phyloP scores from a whole-genome alignment of 1,140 invertebrate genomes.

The Drosophila mauritiana region DNA sequence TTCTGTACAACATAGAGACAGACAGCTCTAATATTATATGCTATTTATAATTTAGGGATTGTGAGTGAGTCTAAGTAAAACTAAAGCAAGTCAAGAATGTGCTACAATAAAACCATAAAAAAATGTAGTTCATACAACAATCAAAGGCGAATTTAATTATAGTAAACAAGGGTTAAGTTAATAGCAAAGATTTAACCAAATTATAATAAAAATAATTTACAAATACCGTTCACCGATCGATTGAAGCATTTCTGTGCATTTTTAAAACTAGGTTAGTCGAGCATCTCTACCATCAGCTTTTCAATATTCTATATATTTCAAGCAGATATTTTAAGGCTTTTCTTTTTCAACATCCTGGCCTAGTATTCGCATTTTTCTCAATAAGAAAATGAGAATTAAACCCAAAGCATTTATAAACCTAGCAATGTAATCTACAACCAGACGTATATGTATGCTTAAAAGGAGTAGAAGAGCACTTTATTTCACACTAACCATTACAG shows the following conservation, averaged over 20 bases:
- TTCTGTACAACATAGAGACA: slow-evolving; percentile 54
- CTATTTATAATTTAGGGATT: slow-evolving; percentile 36
- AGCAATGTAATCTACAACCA: slow-evolving; percentile 7
- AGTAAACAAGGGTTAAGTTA: slow-evolving; percentile 8
- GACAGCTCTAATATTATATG: slow-evolving; percentile 46
- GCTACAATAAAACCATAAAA: slow-evolving; percentile 46
- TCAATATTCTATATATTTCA: too few species aligned
- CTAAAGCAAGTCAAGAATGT: slow-evolving; percentile 53
- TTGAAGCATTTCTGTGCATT: slow-evolving; percentile 16
- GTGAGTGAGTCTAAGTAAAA: slow-evolving; percentile 51
- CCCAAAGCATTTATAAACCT: neutral
- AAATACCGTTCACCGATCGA: slow-evolving; percentile 16
- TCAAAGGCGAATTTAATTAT: slow-evolving; percentile 41
- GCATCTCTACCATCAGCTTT: slow-evolving; percentile 9
- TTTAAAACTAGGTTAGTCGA: slow-evolving; percentile 19
- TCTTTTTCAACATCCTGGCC: neutral
- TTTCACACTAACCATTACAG: slow-evolving; percentile 57
- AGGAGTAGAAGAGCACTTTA: slow-evolving; percentile 25
- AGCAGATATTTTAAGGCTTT: neutral
- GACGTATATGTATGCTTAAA: neutral
- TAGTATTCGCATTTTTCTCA: neutral
- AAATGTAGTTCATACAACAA: slow-evolving; percentile 29
- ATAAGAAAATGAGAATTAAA: slow-evolving; percentile 1
- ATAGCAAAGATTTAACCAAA: slow-evolving; percentile 3
- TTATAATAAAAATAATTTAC: slow-evolving; percentile 11